Conservation (phyloP, 2,797 vertebrate species). For the Melanotaenia nigrans region DNA sequence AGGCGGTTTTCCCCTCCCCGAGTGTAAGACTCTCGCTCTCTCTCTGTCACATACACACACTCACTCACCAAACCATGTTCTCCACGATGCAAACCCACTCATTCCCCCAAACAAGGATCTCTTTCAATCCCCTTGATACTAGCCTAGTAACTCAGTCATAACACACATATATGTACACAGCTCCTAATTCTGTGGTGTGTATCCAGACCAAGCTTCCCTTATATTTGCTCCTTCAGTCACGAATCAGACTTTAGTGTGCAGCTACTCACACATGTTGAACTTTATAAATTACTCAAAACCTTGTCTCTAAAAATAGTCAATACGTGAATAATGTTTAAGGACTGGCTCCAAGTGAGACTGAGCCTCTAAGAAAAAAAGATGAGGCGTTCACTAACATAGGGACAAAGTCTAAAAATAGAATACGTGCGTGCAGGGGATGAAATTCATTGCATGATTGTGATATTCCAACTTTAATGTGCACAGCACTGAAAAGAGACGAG, state of each 20-base stretch:
- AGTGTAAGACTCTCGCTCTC: slow-evolving; percentile 29
- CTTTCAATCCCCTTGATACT: slow-evolving; percentile 68
- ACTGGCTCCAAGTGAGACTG: background rate
- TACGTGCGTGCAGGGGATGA: background rate
- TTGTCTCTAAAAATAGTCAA: background rate
- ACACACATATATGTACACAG: slow-evolving; percentile 29
- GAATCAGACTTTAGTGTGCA: slow-evolving; percentile 21
- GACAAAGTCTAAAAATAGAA: background rate
- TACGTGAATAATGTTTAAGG: background rate
- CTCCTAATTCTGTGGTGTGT: slow-evolving; percentile 10
- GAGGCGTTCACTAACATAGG: too few relatives aligned
- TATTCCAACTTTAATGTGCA: background rate
- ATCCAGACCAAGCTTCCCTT: slow-evolving; percentile 23
- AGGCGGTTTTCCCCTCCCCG: slow-evolving; percentile 48
- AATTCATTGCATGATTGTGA: background rate
- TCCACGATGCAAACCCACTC: slow-evolving; percentile 63
- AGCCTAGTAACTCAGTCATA: slow-evolving; percentile 40
- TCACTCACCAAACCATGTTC: slow-evolving; percentile 42
- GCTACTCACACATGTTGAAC: background rate
- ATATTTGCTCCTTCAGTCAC: slow-evolving; percentile 33
- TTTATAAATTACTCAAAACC: background rate
- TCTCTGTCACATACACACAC: slow-evolving; percentile 16
- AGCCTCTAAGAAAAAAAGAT: too few relatives aligned
- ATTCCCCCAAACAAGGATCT: slow-evolving; percentile 73
- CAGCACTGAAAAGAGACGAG: background rate